phyloP scores from a whole-genome alignment of 1,140 invertebrate species.

The Aplysia californica region DNA sequence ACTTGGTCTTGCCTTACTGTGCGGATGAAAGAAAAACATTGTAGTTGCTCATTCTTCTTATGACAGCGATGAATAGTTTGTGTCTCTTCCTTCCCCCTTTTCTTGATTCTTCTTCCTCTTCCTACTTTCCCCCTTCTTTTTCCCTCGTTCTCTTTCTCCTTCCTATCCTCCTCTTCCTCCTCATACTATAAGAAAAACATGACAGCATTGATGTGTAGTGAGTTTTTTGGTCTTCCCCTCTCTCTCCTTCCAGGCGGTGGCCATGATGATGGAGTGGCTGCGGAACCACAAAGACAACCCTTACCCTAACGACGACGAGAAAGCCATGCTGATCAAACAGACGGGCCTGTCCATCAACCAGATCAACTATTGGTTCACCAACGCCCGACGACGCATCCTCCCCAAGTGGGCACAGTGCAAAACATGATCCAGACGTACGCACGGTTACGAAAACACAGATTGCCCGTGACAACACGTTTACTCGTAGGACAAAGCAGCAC shows the following conservation, averaged over 20 bases:
- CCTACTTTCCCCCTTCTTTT: background rate
- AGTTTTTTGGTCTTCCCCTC: too few relatives aligned
- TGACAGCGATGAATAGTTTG: background rate
- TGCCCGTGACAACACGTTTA: too few relatives aligned
- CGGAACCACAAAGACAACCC: constrained; percentile 68
- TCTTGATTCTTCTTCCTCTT: background rate
- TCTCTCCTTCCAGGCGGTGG: constrained; percentile 57
- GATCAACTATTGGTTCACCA: constrained; percentile 97
- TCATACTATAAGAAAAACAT: too few relatives aligned
- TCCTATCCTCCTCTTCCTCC: background rate
- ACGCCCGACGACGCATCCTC: constrained; percentile 75
- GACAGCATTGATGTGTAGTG: too few relatives aligned
- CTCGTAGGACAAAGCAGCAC: too few relatives aligned
- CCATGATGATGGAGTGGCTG: constrained; percentile 68
- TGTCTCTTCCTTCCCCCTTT: background rate
- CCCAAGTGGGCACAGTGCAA: constrained; percentile 62
- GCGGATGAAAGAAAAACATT: too few relatives aligned
- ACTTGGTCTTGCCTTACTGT: too few relatives aligned
- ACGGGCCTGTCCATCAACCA: constrained; percentile 68
- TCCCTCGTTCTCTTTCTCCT: background rate
- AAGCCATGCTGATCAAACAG: constrained; percentile 66
- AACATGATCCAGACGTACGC: constrained; percentile 1
- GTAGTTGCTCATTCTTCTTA: too few relatives aligned
- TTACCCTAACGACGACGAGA: constrained; percentile 69
- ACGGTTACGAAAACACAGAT: too few relatives aligned